Evolutionary conservation across 2,113 vertebrate species (phyloP), one percentile per base, ranked within the genome.

Genomic region (Gavia stellata): DNA sequence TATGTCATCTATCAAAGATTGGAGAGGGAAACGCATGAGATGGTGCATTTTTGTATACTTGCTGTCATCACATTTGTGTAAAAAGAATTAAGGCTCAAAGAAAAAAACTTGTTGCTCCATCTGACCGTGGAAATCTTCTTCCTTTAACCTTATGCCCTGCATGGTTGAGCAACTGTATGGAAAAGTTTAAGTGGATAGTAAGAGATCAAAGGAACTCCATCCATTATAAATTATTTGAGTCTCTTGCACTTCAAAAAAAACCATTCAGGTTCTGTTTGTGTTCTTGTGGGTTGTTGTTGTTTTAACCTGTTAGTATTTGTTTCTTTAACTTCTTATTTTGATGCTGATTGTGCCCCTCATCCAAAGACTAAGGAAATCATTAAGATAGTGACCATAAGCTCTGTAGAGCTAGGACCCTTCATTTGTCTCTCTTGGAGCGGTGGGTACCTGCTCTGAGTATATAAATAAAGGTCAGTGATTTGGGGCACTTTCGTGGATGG

Each of bases 61-160:
- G 74, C 89, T 95, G 96, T 97, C 95, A 97, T 93, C 96, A 91
- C 89, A 47, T 58, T 83, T 7, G 11, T 49, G 74, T 90, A 94
- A 85, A 95, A 97, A 94, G 49, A 94, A 95, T 87, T 89, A 90
- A 85, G 26, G 28, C 89, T 96, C 53, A 58, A 90, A 94, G 33
- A 3, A 89, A 93, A 90, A 78, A 66, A 8, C 33, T 83, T 85
- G 14, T 58, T 93, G 45, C 50, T 95, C 79, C 87, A 89, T 92
- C 84, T 93, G 81, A 96, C 92, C 81, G 71, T 77, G 81, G 87
- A 97, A 95, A 92, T 97, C 94, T 88, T 95, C 91, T 96, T 96
- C 92, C 80, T 96, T 97, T 97, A 93, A 96, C 91, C 95, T 95
- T 86, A 47, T 92, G 81, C 81, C 84, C 91, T 96, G 67, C 87